Conservation (phyloP, 1,140 invertebrate species). For the Drosophila lacertosa region DNA sequence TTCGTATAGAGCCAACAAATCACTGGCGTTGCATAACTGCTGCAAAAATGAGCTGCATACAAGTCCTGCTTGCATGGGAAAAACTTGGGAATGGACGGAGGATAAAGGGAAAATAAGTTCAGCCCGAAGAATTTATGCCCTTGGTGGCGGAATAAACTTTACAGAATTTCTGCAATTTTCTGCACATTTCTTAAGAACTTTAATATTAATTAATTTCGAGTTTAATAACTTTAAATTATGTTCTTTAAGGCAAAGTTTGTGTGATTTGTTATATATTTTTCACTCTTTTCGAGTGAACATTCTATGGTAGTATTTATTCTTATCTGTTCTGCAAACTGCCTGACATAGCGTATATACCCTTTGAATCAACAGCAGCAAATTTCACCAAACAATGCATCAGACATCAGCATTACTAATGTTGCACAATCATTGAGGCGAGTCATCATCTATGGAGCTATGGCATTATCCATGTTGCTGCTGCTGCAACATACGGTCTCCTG, state of each 20-base stretch:
- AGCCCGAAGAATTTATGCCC: not conserved
- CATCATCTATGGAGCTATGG: conserved; percentile 22
- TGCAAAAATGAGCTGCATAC: conserved; percentile 49
- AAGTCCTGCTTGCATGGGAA: conserved; percentile 14
- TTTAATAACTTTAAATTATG: too few relatives aligned
- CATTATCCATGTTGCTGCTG: conserved; percentile 1
- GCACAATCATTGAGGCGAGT: conserved; percentile 46
- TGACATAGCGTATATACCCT: conserved; percentile 5
- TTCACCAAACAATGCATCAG: conserved; percentile 36
- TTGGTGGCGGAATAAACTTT: conserved; percentile 1
- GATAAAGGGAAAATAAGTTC: not conserved
- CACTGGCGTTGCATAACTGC: conserved; percentile 52
- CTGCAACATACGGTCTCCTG: conserved; percentile 59
- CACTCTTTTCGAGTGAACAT: too few relatives aligned
- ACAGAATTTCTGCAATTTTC: not conserved
- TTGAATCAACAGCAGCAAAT: conserved; percentile 5
- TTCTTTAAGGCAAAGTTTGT: too few relatives aligned
- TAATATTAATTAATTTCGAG: too few relatives aligned
- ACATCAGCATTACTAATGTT: conserved; percentile 47
- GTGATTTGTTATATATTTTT: too few relatives aligned
- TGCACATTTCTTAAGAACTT: too few relatives aligned
- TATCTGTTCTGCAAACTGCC: not conserved
- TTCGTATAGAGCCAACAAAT: conserved; percentile 15
- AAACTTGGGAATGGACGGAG: conserved; percentile 6
- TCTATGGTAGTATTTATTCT: too few relatives aligned